Evolutionary conservation across 2,113 vertebrate species (phyloP).

Genomic region (Bubo scandiacus): DNA sequence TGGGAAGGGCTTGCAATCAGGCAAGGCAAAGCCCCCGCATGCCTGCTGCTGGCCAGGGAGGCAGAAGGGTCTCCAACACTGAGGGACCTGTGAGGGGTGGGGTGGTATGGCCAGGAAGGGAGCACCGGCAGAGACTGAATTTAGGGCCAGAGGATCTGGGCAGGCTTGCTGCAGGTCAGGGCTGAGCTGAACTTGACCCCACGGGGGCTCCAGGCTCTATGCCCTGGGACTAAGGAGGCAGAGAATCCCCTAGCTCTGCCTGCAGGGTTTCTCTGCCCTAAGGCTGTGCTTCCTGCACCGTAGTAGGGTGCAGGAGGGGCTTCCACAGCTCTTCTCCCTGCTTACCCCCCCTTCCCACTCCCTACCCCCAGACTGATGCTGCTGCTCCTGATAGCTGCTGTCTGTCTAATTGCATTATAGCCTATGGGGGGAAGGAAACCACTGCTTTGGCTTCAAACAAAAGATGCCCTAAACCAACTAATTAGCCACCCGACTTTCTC

Average conservation of each 20-base stretch:
- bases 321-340: neutral
- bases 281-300: neutral
- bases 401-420: neutral
- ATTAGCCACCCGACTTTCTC: constrained; percentile 51
- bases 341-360: neutral
- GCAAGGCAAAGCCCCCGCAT: neutral
- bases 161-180: neutral
- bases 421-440: neutral
- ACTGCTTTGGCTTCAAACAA: neutral
- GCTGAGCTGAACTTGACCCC: neutral
- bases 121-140: neutral
- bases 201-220: rapidly evolving
- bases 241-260: neutral
- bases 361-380: neutral
- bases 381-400: neutral
- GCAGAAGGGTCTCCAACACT: neutral
- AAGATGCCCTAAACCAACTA: constrained; percentile 13
- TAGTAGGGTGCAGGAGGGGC: neutral
- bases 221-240: neutral
- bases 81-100: neutral
- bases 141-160: neutral
- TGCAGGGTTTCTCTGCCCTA: neutral
- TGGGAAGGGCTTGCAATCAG: neutral
- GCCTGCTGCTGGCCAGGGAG: rapidly evolving
- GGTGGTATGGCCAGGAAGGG: neutral